phyloP scores from a whole-genome alignment of 1,140 invertebrate species.

The Adelges cooleyi region DNA sequence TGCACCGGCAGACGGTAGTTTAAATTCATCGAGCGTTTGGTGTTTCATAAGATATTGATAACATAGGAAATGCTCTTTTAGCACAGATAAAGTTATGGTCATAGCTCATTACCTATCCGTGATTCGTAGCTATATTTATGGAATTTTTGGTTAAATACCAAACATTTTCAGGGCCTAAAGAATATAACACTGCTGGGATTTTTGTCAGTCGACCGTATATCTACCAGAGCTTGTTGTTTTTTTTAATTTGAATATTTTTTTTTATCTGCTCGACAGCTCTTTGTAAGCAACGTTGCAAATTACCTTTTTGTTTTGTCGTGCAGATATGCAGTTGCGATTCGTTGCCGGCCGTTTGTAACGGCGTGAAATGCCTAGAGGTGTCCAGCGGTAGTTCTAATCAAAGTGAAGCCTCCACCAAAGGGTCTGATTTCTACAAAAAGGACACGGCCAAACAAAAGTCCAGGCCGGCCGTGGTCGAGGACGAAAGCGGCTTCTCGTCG shows the following conservation, averaged over 20 bases:
- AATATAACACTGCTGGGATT: too few species aligned
- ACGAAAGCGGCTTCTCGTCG: conserved; percentile 70
- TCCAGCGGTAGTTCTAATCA: conserved; percentile 18
- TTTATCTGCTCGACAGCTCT: background rate
- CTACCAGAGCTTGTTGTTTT: background rate
- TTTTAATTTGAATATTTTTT: background rate
- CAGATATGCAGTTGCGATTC: conserved; percentile 35
- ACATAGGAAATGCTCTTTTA: too few species aligned
- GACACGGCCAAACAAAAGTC: background rate
- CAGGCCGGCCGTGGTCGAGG: conserved; percentile 41
- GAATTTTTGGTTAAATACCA: too few species aligned
- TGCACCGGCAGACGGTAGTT: too few species aligned
- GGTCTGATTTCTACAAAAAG: background rate
- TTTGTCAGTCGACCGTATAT: background rate
- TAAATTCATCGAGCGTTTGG: too few species aligned
- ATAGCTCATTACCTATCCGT: too few species aligned
- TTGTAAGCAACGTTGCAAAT: background rate
- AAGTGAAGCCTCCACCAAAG: conserved; percentile 11
- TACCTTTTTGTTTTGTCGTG: too few species aligned
- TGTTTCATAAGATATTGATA: too few species aligned
- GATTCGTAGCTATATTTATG: too few species aligned
- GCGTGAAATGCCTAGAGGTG: conserved; percentile 31
- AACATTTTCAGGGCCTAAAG: too few species aligned
- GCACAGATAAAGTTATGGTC: too few species aligned
- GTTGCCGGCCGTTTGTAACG: conserved; percentile 30